These are phyloP conservation scores for Ifrita kowaldi DNA, from an alignment of 2,113 vertebrate species.

Conservation along the genomic window DNA sequence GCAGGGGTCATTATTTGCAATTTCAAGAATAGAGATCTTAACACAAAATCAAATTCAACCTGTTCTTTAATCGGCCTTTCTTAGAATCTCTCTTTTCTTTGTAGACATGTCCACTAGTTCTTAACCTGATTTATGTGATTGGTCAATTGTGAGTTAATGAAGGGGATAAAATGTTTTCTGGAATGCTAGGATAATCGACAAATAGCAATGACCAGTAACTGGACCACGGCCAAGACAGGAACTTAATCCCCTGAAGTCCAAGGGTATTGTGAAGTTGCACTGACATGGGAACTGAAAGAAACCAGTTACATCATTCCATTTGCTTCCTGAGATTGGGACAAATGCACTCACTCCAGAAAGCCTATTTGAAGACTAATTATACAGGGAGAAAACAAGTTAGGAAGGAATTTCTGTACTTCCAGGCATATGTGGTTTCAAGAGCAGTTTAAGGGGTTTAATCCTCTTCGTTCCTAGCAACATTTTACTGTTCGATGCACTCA, in stretches of 20 bases:
- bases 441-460: conserved; percentile 13
- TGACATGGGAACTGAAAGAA: conserved; percentile 62
- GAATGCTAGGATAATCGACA: conserved; percentile 55
- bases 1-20: neutral
- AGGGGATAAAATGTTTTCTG: conserved; percentile 66
- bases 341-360: conserved; percentile 14
- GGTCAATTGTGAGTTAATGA: conserved; percentile 65
- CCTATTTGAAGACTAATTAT: conserved; percentile 29
- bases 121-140: conserved; percentile 62
- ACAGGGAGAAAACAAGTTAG: conserved; percentile 16
- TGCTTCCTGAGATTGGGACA: conserved; percentile 31
- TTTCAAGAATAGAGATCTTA: neutral
- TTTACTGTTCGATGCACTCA: conserved; percentile 27
- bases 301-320: conserved; percentile 62
- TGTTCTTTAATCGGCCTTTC: conserved; percentile 23
- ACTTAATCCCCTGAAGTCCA: conserved; percentile 63
- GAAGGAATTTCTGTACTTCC: neutral
- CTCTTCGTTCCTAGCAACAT: neutral
- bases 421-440: neutral
- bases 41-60: conserved; percentile 15
- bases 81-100: conserved; percentile 36
- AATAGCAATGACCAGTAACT: conserved; percentile 57
- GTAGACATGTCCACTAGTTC: conserved; percentile 35
- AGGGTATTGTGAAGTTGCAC: conserved; percentile 59
- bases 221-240: conserved; percentile 52